Evolutionary conservation across 2,113 vertebrate genomes (phyloP).

Genomic region (Zosterops hypoxanthus): DNA sequence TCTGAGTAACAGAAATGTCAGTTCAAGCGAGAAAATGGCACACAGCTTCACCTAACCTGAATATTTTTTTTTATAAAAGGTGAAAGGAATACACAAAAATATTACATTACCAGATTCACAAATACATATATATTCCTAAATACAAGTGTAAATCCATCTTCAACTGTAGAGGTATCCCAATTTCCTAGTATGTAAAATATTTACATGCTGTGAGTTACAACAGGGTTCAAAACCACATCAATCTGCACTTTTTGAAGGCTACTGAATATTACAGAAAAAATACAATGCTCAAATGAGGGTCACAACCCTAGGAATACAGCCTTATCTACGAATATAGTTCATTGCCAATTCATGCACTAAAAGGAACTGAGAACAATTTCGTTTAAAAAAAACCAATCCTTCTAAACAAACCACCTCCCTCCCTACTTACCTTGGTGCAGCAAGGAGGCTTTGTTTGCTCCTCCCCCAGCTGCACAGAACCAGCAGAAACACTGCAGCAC

Average conservation of each 20-base stretch:
- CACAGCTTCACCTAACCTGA: fast-evolving
- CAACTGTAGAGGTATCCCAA: not conserved
- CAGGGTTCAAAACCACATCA: not conserved
- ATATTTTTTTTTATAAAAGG: not conserved
- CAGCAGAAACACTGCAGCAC: not conserved
- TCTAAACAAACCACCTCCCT: not conserved
- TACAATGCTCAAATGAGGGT: not conserved
- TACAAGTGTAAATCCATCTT: not conserved
- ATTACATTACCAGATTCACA: not conserved
- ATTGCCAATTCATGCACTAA: not conserved
- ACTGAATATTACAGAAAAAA: not conserved
- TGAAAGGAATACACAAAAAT: not conserved
- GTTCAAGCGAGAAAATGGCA: not conserved
- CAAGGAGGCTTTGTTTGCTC: not conserved
- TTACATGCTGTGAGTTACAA: not conserved
- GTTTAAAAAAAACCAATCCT: not conserved
- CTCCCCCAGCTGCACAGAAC: not conserved
- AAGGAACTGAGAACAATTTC: not conserved
- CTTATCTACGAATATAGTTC: fast-evolving
- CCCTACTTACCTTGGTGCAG: fast-evolving
- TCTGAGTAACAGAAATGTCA: not conserved
- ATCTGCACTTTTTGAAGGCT: not conserved
- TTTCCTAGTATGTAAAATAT: not conserved
- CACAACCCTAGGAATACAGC: not conserved
- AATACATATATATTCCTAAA: not conserved